Evolutionary conservation across 1,140 invertebrate genomes (phyloP).

Genomic region (Ctenoplectra terminalis): DNA sequence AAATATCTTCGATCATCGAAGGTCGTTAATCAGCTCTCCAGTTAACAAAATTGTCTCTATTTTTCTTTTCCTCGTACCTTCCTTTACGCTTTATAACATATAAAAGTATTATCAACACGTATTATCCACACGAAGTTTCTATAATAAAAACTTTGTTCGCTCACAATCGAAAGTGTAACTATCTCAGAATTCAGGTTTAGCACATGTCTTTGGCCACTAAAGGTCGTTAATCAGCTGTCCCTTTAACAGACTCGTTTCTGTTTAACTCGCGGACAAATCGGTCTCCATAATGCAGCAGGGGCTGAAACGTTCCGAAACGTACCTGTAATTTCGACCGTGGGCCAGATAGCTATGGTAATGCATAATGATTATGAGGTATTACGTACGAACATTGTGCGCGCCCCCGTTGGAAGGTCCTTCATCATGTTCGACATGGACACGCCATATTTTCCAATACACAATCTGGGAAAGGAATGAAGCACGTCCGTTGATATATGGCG

Average conservation of each 20-base stretch:
- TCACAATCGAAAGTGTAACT: too few relatives aligned
- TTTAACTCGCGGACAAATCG: neutral
- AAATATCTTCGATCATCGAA: too few relatives aligned
- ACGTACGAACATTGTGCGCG: conserved; percentile 41
- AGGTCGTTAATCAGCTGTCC: neutral
- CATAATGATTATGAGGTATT: conserved; percentile 68
- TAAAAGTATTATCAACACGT: too few relatives aligned
- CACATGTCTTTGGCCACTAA: neutral
- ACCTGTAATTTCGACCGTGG: conserved; percentile 45
- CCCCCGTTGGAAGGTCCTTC: conserved; percentile 48
- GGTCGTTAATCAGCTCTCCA: too few relatives aligned
- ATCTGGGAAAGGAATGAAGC: conserved; percentile 71
- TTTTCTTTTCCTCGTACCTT: too few relatives aligned
- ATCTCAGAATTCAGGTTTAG: neutral
- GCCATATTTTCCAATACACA: conserved; percentile 74
- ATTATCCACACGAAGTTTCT: too few relatives aligned
- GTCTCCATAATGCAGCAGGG: neutral
- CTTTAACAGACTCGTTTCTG: neutral
- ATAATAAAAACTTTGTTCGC: too few relatives aligned
- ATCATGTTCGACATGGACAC: conserved; percentile 69
- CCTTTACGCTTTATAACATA: too few relatives aligned
- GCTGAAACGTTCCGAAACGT: neutral
- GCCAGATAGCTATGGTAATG: conserved; percentile 45
- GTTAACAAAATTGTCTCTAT: too few relatives aligned
- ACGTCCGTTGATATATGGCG: conserved; percentile 64